Evolutionary conservation across 2,888 invertebrate species (phyloP).

Genomic region (Pteria penguin): DNA sequence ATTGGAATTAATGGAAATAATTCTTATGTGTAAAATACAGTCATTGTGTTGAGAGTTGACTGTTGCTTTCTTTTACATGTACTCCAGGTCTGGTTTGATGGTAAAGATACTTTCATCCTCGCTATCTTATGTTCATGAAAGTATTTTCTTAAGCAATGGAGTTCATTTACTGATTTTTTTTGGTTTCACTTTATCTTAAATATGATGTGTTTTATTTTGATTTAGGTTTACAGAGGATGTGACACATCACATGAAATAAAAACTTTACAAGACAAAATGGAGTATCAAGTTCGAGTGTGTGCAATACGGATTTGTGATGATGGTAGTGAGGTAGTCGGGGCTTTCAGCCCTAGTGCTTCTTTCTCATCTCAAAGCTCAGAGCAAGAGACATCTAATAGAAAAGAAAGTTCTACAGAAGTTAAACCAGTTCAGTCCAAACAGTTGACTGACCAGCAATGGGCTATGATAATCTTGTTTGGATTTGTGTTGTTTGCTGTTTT

Average conservation of each 20-base stretch:
- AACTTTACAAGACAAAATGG: conserved; percentile 87
- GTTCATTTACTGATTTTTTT: too few relatives aligned
- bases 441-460: conserved; percentile 84
- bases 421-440: conserved; percentile 66
- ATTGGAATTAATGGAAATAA: too few relatives aligned
- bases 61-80: too few relatives aligned
- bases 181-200: not conserved
- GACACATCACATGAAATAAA: conserved; percentile 82
- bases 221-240: conserved; percentile 81
- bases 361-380: conserved; percentile 82
- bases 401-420: conserved; percentile 47
- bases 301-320: conserved; percentile 85
- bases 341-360: conserved; percentile 86
- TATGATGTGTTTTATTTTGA: conserved; percentile 24
- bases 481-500: conserved; percentile 84
- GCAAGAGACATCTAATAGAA: conserved; percentile 50
- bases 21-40: too few relatives aligned
- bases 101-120: too few relatives aligned
- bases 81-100: too few relatives aligned
- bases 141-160: too few relatives aligned
- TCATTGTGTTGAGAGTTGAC: too few relatives aligned
- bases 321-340: conserved; percentile 83
- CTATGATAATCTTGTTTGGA: conserved; percentile 84
- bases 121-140: too few relatives aligned
- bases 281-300: conserved; percentile 89